Conservation (phyloP, 2,797 vertebrate genomes). For the Peromyscus melanophrys region DNA sequence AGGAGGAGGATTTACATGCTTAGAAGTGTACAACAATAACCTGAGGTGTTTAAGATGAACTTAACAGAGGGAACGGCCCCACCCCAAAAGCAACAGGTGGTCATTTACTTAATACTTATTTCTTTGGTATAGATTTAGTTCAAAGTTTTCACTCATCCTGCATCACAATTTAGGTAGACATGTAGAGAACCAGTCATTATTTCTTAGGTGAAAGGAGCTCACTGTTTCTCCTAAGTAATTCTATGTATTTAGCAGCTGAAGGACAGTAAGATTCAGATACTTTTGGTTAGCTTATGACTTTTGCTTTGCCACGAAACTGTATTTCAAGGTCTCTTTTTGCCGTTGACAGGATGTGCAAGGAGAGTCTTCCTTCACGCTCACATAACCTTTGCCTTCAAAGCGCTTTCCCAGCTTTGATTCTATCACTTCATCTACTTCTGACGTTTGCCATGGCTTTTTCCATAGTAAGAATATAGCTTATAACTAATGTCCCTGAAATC, state of each 20-base stretch:
- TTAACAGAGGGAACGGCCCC: background rate
- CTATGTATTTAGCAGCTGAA: background rate
- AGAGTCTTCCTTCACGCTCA: conserved; percentile 83
- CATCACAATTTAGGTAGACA: background rate
- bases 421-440: conserved; percentile 86
- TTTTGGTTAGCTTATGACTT: conserved; percentile 71
- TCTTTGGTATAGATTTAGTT: conserved; percentile 28
- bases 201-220: background rate
- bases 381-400: conserved; percentile 88
- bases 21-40: background rate
- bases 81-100: background rate
- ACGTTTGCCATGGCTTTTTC: conserved; percentile 85
- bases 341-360: conserved; percentile 78
- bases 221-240: background rate
- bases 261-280: conserved; percentile 60
- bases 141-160: background rate
- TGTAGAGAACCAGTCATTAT: conserved; percentile 53
- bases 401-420: conserved; percentile 87
- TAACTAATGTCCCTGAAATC: conserved; percentile 87
- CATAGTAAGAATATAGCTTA: conserved; percentile 69
- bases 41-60: background rate
- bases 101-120: conserved; percentile 35
- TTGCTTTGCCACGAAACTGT: conserved; percentile 83
- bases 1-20: conserved; percentile 1
- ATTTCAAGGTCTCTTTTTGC: conserved; percentile 82